A percentile compares a stretch with the other conserved stretches of the same genome.
phyloP scores from a whole-genome alignment of 2,113 vertebrate genomes.

The Felis catus region F.catus_Fca126_mat1.0 CM031421.1:42850001-42850500 shows the following conservation, averaged over 20 bases:
- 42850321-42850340: not conserved
- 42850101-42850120: not conserved
- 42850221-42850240: not conserved
- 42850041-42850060: not conserved
- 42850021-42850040: not conserved
- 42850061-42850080: not conserved
- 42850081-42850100: not conserved
- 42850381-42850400: not conserved
- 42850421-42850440: not conserved
- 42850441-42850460: not conserved
- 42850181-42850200: not conserved
- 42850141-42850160: not conserved
- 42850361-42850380: not conserved
- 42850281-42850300: not conserved
- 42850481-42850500: not conserved
- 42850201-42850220: not conserved
- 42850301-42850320: not conserved
- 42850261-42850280: not conserved
- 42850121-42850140: not conserved
- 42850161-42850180: not conserved
- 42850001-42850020: constrained; percentile 4
- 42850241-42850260: not conserved
- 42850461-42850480: not conserved
- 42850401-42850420: not conserved
- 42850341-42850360: not conserved